These are phyloP conservation scores for Caenorhabditis angaria DNA, from an alignment of 2,888 invertebrate species.

Conservation along the genomic window DNA sequence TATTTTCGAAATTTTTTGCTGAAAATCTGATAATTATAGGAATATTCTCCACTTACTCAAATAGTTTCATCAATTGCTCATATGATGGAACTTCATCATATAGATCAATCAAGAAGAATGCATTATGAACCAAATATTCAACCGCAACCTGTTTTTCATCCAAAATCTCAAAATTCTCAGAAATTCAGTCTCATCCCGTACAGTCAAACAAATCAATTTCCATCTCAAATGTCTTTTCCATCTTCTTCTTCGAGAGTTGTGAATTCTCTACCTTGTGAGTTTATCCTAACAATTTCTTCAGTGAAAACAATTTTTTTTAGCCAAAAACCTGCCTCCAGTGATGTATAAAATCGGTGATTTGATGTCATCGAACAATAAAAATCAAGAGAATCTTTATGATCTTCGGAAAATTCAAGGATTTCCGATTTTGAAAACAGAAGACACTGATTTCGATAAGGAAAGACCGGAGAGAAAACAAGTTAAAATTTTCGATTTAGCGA, in stretches of 20 bases:
- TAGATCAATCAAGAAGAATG: conserved; percentile 9
- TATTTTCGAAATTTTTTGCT: not conserved
- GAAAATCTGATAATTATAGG: conserved; percentile 8
- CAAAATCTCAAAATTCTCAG: conserved; percentile 7
- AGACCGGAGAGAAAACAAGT: not conserved
- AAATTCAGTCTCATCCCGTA: conserved; percentile 33
- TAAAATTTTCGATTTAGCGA: conserved; percentile 24
- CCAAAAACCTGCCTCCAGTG: conserved; percentile 19
- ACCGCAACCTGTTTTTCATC: not conserved
- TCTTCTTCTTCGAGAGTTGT: conserved; percentile 22
- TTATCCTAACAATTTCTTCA: not conserved
- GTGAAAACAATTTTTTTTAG: conserved; percentile 7
- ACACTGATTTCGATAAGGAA: not conserved
- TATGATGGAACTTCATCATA: conserved; percentile 34
- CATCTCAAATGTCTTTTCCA: conserved; percentile 1
- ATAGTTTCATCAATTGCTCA: conserved; percentile 38
- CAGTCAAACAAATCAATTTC: conserved; percentile 2
- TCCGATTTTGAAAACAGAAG: conserved; percentile 16
- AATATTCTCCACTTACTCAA: conserved; percentile 40
- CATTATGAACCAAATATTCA: not conserved
- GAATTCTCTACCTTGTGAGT: conserved; percentile 33
- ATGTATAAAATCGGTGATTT: conserved; percentile 41
- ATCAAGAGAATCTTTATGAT: conserved; percentile 32
- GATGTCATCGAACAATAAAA: conserved; percentile 10
- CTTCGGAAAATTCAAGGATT: conserved; percentile 34